Conservation (phyloP, 2,797 vertebrate species). For the Micrastur ruficollis region DNA sequence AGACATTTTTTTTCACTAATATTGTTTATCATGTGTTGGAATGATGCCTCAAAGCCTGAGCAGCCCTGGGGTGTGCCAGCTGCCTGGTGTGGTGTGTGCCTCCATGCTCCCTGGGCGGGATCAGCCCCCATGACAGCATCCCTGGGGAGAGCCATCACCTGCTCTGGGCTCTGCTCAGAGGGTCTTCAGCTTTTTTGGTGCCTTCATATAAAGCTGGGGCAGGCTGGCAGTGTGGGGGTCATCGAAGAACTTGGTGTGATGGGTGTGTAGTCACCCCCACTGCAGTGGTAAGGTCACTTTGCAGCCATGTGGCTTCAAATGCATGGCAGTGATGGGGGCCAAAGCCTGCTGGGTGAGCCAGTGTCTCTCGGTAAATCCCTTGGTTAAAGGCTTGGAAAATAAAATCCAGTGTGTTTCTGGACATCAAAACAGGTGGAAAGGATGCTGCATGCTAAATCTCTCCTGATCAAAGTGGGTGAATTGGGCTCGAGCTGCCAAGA, state of each 20-base stretch:
- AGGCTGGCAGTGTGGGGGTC: neutral
- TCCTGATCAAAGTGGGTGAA: neutral
- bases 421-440: neutral
- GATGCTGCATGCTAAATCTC: neutral
- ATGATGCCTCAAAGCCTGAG: neutral
- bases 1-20: neutral
- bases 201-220: neutral
- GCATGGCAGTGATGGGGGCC: accelerated
- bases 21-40: slow-evolving; percentile 14
- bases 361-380: neutral
- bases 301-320: neutral
- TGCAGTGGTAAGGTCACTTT: neutral
- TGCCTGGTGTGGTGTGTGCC: accelerated
- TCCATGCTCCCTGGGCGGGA: neutral
- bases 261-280: neutral
- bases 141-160: neutral
- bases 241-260: neutral
- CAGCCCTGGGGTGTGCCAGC: neutral
- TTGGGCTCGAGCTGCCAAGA: neutral
- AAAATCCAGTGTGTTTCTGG: neutral
- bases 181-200: neutral
- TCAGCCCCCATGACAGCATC: neutral
- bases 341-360: neutral
- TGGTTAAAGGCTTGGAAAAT: neutral
- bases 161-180: neutral